Conservation (phyloP, 2,797 vertebrate species). For the Gobio occitaniae region DNA sequence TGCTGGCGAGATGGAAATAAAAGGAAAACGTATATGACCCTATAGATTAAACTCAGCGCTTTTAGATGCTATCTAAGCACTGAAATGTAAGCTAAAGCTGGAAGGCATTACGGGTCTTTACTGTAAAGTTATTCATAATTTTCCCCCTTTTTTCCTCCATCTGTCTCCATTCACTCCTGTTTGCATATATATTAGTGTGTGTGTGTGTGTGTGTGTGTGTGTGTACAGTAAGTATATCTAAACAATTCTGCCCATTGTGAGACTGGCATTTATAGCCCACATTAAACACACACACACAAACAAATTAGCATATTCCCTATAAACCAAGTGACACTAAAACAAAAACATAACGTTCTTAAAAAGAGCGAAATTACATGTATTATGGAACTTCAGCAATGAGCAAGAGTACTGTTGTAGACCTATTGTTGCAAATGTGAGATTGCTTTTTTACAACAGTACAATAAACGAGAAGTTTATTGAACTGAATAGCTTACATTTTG, state of each 20-base stretch:
- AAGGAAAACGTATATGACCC: constrained; percentile 28
- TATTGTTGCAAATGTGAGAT: no score
- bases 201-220: constrained; percentile 35
- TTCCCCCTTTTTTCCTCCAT: neutral
- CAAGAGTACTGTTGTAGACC: neutral
- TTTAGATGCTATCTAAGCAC: constrained; percentile 54
- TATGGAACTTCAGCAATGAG: neutral
- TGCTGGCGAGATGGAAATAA: constrained; percentile 23
- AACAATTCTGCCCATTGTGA: constrained; percentile 47
- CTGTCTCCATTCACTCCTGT: constrained; percentile 12
- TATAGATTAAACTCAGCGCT: constrained; percentile 26
- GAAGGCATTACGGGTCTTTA: constrained; percentile 43
- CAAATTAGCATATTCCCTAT: constrained; percentile 35
- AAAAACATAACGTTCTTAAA: neutral
- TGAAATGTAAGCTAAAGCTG: constrained; percentile 50
- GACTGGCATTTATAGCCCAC: constrained; percentile 30
- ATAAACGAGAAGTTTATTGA: neutral
- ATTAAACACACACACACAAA: constrained; percentile 36
- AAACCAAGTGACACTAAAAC: constrained; percentile 19
- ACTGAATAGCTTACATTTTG: neutral
- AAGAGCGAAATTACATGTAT: neutral
- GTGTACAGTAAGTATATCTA: constrained; percentile 23
- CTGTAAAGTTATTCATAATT: constrained; percentile 51
- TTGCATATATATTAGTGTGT: constrained; percentile 30
- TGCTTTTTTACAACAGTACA: neutral